Percentiles rank a stretch among this genome's conserved stretches.
Evolutionary conservation across 2,888 invertebrate species (phyloP).

Genomic region (Mythimna impura): DNA sequence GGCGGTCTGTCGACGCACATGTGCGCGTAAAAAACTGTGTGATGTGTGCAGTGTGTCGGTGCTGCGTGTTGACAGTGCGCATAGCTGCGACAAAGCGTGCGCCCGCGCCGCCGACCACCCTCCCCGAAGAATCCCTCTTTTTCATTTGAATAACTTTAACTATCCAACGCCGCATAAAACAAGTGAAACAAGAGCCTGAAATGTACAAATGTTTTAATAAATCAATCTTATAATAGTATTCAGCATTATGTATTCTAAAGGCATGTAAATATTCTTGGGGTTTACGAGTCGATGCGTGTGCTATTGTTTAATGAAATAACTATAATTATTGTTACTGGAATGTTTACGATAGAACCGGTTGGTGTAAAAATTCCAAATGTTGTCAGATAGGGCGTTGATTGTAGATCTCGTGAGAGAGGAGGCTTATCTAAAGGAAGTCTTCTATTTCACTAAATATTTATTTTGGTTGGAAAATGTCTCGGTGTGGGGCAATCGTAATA

Average conservation of each 20-base stretch:
- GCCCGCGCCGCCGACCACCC: conserved; percentile 80
- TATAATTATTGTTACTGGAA: conserved; percentile 44
- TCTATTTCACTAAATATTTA: conserved; percentile 87
- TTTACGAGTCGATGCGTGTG: conserved; percentile 41
- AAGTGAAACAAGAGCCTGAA: conserved; percentile 51
- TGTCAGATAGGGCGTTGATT: conserved; percentile 34
- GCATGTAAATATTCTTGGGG: conserved; percentile 45
- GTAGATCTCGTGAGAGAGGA: conserved; percentile 76
- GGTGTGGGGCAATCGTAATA: conserved; percentile 82
- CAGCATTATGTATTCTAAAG: conserved; percentile 48
- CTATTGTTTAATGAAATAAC: conserved; percentile 53
- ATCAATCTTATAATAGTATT: conserved; percentile 36
- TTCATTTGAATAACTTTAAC: conserved; percentile 72
- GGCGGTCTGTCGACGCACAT: conserved; percentile 84
- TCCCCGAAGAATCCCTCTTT: conserved; percentile 68
- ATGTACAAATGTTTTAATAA: conserved; percentile 46
- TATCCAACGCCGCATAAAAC: conserved; percentile 57
- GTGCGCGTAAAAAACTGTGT: conserved; percentile 86
- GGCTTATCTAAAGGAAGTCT: conserved; percentile 84
- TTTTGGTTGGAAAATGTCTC: conserved; percentile 81
- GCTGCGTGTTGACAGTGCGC: conserved; percentile 87
- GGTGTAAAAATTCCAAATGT: conserved; percentile 38
- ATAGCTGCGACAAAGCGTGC: conserved; percentile 83
- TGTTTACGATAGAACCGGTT: conserved; percentile 34
- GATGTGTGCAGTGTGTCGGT: conserved; percentile 79